Evolutionary conservation across 2,797 vertebrate species (phyloP), one percentile per base, ranked within the genome.

Genomic region (Glyptemys insculpta): DNA sequence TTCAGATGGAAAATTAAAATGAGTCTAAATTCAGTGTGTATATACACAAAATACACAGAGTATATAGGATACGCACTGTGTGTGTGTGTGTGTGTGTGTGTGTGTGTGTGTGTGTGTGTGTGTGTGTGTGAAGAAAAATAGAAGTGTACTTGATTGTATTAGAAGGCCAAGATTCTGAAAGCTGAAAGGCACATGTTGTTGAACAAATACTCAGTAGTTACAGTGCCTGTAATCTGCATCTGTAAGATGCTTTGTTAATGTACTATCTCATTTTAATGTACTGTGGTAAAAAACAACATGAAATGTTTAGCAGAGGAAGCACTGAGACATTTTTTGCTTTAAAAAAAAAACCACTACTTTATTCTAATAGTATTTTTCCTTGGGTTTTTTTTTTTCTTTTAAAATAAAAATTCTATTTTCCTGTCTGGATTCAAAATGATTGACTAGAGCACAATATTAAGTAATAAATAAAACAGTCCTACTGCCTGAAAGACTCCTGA

Each of bases 351-450:
- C 98, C 94, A n/a, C 95, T 97, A 93, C 34, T 96, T 82, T 94
- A 97, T 92, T 98, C 90, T 93, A 96, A 97, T 94, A 84, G 65
- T 84, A 95, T 97, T 96, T 97, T 97, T 97, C 96, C 95, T 97
- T 88, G 88, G 92, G 92, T 96, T 96, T 97, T 97, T 96, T 97
- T 96, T 96, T 97, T 92, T 82, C 95, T 96, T 97, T 95, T 96
- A 97, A 97, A 98, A 97, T 97, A 98, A 98, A 98, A 97, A 97
- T 97, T 97, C 97, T 97, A 95, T 97, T 98, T 98, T 98, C 98
- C 97, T 97, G 96, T 97, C 96, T 97, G 97, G 98, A 98, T 98
- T 98, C 96, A 98, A 98, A 98, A 98, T 98, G 97, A 98, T 98
- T 97, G 98, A 98, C 97, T 98, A 97, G 93, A 97, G 96, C 97